These are phyloP conservation scores for Macquaria australasica DNA, from an alignment of 2,113 vertebrate genomes.

Conservation along the genomic window DNA sequence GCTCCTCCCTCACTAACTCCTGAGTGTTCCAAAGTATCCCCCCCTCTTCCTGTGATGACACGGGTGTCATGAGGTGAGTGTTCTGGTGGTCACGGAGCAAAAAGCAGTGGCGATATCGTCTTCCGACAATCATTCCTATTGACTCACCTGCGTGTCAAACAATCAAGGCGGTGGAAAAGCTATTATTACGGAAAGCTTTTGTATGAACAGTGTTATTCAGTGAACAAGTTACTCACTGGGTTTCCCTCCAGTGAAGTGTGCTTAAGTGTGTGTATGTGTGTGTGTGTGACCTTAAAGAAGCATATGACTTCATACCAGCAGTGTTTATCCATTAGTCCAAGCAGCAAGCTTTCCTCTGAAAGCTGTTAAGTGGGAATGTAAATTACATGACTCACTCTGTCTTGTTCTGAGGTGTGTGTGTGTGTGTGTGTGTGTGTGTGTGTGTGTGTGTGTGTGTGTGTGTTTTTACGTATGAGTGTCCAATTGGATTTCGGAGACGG, in stretches of 20 bases:
- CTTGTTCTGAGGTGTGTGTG: background rate
- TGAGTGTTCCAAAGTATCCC: conserved; percentile 44
- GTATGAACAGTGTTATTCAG: conserved; percentile 61
- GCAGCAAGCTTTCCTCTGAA: conserved; percentile 39
- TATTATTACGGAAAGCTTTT: conserved; percentile 59
- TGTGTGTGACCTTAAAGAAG: conserved; percentile 45
- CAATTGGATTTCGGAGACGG: conserved; percentile 12
- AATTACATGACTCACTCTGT: conserved; percentile 31
- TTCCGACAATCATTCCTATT: conserved; percentile 68
- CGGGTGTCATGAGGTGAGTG: conserved; percentile 24
- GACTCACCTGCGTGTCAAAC: conserved; percentile 68
- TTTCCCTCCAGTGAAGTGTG: conserved; percentile 36
- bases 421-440: conserved; percentile 4
- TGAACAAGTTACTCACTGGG: conserved; percentile 14
- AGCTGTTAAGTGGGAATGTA: conserved; percentile 27
- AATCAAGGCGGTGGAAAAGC: conserved; percentile 71
- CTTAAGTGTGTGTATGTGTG: conserved; percentile 3
- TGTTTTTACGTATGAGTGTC: background rate
- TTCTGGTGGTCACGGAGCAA: background rate
- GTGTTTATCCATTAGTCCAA: conserved; percentile 49
- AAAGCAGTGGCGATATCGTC: background rate
- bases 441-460: conserved; percentile 9
- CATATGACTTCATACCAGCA: conserved; percentile 52
- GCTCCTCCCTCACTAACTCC: background rate
- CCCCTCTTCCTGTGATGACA: background rate